Conservation (phyloP, 1,140 invertebrate genomes). For the Penaeus vannamei region DNA sequence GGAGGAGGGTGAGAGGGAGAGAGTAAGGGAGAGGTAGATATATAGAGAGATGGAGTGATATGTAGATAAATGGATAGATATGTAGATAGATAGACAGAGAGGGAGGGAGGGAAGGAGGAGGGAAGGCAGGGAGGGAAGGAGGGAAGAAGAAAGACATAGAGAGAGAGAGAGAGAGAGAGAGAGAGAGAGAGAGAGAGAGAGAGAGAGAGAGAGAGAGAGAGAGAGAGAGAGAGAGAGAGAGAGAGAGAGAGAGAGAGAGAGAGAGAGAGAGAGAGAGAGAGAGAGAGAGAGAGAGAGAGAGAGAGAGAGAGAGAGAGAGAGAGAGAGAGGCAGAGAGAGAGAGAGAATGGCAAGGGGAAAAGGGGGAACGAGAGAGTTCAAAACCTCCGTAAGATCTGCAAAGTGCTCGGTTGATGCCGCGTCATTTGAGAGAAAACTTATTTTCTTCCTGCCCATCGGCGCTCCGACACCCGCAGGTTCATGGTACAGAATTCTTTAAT, state of each 20-base stretch:
- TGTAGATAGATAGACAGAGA: neutral
- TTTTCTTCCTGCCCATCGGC: neutral
- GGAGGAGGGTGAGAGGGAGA: neutral
- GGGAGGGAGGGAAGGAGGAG: constrained; percentile 14
- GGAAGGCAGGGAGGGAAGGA: constrained; percentile 15
- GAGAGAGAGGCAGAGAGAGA: neutral
- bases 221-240: neutral
- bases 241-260: neutral
- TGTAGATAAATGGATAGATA: neutral
- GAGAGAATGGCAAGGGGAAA: neutral
- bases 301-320: neutral
- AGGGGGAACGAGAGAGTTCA: neutral
- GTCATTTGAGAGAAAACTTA: too few species aligned
- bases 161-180: constrained; percentile 32
- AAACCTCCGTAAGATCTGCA: too few species aligned
- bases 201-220: constrained; percentile 7
- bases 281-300: neutral
- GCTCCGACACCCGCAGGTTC: constrained; percentile 26
- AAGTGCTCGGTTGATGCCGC: too few species aligned
- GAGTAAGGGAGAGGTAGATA: neutral
- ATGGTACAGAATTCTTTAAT: constrained; percentile 54
- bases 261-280: neutral
- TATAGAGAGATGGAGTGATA: constrained; percentile 31
- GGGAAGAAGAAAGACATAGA: neutral
- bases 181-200: constrained; percentile 9